Percentiles rank a stretch among this genome's conserved stretches.
Evolutionary conservation across 1,140 invertebrate genomes (phyloP).

Genomic region (Plutomurus gul): DNA sequence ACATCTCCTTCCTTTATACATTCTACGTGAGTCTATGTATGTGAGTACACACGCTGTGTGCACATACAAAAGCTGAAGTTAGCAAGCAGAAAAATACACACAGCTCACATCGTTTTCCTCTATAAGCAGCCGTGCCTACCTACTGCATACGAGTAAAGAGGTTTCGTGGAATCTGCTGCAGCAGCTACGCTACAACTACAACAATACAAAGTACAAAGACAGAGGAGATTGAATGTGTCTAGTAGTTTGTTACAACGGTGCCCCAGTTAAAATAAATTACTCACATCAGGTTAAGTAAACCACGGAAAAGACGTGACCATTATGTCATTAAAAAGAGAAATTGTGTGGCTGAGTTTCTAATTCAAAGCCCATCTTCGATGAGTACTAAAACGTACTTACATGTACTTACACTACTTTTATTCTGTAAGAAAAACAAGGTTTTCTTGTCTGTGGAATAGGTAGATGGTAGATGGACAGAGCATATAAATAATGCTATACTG

Average conservation of each 20-base stretch:
- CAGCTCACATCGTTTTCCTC: no score
- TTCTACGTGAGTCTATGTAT: background rate
- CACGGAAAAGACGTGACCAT: constrained; percentile 28
- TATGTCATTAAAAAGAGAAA: constrained; percentile 30
- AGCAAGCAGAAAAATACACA: no score
- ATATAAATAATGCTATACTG: no score
- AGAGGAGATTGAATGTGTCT: constrained; percentile 2
- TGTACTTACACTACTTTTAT: background rate
- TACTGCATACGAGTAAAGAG: background rate
- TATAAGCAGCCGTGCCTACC: background rate
- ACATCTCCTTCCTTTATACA: no score
- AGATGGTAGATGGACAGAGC: no score
- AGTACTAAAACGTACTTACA: background rate
- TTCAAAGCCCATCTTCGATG: background rate
- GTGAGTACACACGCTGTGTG: background rate
- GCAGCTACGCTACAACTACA: background rate
- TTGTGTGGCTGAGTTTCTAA: constrained; percentile 28
- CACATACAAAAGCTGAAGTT: background rate
- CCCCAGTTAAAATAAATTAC: constrained; percentile 24
- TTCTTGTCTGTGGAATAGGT: no score
- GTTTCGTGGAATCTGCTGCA: background rate
- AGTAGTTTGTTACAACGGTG: constrained; percentile 20
- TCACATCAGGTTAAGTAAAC: constrained; percentile 18
- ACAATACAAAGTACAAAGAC: background rate
- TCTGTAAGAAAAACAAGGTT: no score